Conservation (phyloP, 1,140 invertebrate genomes). For the Coelopa frigida region DNA sequence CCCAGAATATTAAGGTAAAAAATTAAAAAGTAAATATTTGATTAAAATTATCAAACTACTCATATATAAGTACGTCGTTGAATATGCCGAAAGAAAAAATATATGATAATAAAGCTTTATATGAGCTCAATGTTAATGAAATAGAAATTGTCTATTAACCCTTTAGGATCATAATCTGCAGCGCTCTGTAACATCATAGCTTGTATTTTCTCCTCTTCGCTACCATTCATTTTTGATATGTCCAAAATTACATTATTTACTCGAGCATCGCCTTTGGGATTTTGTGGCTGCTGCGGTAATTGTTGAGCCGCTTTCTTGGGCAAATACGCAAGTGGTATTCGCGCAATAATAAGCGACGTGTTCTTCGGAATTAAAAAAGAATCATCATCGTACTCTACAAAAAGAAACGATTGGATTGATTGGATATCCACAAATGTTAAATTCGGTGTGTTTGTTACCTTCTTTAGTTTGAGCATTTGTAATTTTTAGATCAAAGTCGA, state of each 20-base stretch:
- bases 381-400: slow-evolving; percentile 86
- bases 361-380: slow-evolving; percentile 90
- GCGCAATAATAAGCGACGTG: slow-evolving; percentile 89
- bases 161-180: slow-evolving; percentile 92
- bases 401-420: slow-evolving; percentile 16
- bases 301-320: slow-evolving; percentile 63
- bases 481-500: slow-evolving; percentile 92
- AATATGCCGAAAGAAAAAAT: too few species aligned
- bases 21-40: too few species aligned
- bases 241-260: too few species aligned
- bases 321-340: slow-evolving; percentile 75
- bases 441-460: slow-evolving; percentile 52
- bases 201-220: slow-evolving; percentile 94
- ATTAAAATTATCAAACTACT: too few species aligned
- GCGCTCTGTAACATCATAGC: slow-evolving; percentile 96
- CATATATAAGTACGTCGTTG: too few species aligned
- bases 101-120: too few species aligned
- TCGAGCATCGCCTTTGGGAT: too few species aligned
- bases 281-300: too few species aligned
- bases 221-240: slow-evolving; percentile 80
- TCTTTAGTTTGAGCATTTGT: slow-evolving; percentile 97
- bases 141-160: slow-evolving; percentile 56
- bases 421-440: neutral
- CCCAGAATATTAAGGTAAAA: too few species aligned
- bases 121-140: too few species aligned